Evolutionary conservation across 2,797 vertebrate genomes (phyloP).

Genomic region (Hafferia zeledoni): DNA sequence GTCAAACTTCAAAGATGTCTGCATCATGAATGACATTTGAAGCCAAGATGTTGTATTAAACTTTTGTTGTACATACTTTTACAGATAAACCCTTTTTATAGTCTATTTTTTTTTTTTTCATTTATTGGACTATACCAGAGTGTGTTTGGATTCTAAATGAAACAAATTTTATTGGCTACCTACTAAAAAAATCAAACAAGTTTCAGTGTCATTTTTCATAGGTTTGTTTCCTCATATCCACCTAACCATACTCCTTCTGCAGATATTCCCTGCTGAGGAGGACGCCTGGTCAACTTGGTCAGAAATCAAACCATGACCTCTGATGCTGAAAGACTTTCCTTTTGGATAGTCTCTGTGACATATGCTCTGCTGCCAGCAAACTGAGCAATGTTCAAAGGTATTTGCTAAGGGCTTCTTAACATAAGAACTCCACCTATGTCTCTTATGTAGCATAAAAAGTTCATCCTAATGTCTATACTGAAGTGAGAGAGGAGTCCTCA

Average conservation of each 20-base stretch:
- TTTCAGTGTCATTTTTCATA: neutral
- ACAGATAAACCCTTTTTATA: neutral
- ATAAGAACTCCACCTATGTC: neutral
- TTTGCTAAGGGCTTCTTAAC: neutral
- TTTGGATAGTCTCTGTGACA: neutral
- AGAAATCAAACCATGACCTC: neutral
- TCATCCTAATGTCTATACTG: neutral
- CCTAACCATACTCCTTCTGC: neutral
- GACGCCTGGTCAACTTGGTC: neutral
- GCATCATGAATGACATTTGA: neutral
- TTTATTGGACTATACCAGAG: neutral
- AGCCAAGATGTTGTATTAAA: neutral
- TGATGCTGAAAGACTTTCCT: neutral
- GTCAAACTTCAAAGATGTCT: neutral
- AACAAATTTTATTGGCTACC: neutral
- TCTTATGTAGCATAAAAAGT: neutral
- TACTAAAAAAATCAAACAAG: neutral
- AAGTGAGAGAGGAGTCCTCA: neutral
- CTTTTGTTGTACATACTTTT: neutral
- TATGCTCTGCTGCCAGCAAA: neutral
- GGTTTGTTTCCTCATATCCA: neutral
- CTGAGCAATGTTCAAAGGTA: neutral
- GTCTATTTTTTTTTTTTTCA: neutral
- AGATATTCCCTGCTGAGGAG: neutral
- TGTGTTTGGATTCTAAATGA: neutral